Evolutionary conservation across 1,140 invertebrate species (phyloP).

Genomic region (Nebria ingens): DNA sequence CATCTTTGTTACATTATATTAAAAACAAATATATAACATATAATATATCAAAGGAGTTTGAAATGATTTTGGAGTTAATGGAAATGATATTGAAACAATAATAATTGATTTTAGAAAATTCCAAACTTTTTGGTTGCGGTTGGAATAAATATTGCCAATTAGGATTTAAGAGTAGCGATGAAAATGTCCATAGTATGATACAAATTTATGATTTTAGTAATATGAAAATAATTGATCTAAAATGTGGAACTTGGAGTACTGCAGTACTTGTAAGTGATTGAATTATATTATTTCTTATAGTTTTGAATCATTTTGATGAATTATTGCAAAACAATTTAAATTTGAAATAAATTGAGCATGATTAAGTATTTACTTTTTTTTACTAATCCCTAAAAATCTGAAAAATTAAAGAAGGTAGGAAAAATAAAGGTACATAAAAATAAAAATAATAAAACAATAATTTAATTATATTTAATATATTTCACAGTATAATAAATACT

Average conservation of each 20-base stretch:
- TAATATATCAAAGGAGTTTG: not conserved
- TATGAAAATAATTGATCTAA: conserved; percentile 19
- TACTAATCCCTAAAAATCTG: too few relatives aligned
- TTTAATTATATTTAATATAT: conserved; percentile 29
- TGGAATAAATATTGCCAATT: conserved; percentile 67
- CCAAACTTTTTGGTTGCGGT: conserved; percentile 55
- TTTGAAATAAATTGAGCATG: too few relatives aligned
- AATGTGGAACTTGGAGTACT: conserved; percentile 30
- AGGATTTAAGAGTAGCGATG: conserved; percentile 32
- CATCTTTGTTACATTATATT: not conserved
- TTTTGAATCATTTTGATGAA: not conserved
- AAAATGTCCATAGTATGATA: conserved; percentile 21
- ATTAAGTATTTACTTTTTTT: too few relatives aligned
- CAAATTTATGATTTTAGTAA: conserved; percentile 21
- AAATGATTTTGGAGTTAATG: conserved; percentile 11
- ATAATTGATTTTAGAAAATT: conserved; percentile 38
- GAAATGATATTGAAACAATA: conserved; percentile 12
- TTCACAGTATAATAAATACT: conserved; percentile 40
- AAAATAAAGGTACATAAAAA: not conserved
- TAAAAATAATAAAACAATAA: conserved; percentile 22
- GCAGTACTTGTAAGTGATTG: conserved; percentile 3
- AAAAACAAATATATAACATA: not conserved
- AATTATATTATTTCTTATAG: not conserved
- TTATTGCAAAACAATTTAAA: not conserved
- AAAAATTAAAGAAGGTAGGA: too few relatives aligned